phyloP scores from a whole-genome alignment of 2,113 vertebrate species.

The rat (Rattus norvegicus) region GRCr8 NC_086021.1:182953501-182954000 shows the following conservation, averaged over 20 bases:
- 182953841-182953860: neutral
- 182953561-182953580: neutral
- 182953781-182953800: slow-evolving; percentile 55
- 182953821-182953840: slow-evolving; percentile 44
- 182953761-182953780: slow-evolving; percentile 39
- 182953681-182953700: neutral
- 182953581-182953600: neutral
- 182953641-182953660: slow-evolving; percentile 45
- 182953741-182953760: slow-evolving; percentile 42
- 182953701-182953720: neutral
- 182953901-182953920: slow-evolving; percentile 58
- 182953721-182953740: slow-evolving; percentile 27
- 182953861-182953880: slow-evolving; percentile 48
- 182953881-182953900: slow-evolving; percentile 39
- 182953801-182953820: slow-evolving; percentile 53
- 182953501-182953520: neutral
- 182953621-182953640: neutral
- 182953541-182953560: neutral
- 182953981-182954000: slow-evolving; percentile 44
- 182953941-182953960: slow-evolving; percentile 13
- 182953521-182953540: neutral
- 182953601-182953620: neutral
- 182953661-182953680: neutral
- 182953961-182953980: slow-evolving; percentile 65
- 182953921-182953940: slow-evolving; percentile 8